Conservation (phyloP, 2,113 vertebrate species). For the Proteles cristata region DNA sequence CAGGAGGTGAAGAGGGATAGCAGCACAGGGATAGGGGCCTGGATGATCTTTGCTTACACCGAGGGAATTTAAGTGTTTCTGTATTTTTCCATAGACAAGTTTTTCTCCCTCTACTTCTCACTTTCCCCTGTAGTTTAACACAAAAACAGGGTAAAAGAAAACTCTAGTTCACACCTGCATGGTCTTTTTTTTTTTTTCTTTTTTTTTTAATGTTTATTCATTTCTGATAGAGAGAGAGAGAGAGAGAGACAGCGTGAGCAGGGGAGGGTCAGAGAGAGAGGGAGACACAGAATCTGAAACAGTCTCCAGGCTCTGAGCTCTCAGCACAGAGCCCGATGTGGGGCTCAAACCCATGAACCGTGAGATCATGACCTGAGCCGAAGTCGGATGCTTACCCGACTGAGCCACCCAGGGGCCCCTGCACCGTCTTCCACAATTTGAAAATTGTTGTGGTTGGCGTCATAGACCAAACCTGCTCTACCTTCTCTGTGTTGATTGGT, state of each 20-base stretch:
- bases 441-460: neutral
- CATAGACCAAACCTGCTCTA: neutral
- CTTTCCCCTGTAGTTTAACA: neutral
- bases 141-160: neutral
- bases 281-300: too few species aligned
- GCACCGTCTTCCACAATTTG: neutral
- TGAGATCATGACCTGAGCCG: too few species aligned
- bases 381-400: too few species aligned
- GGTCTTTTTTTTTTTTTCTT: too few species aligned
- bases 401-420: too few species aligned
- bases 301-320: too few species aligned
- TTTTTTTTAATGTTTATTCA: too few species aligned
- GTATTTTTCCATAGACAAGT: neutral
- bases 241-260: too few species aligned
- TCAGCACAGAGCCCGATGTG: too few species aligned
- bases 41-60: neutral
- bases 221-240: too few species aligned
- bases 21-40: neutral
- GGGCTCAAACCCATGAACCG: too few species aligned
- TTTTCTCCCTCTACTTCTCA: neutral
- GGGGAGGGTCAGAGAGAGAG: too few species aligned
- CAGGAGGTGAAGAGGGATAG: neutral
- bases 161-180: neutral
- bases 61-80: neutral
- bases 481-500: constrained; percentile 43